These are phyloP conservation scores for Teleogryllus oceanicus DNA, from an alignment of 2,888 invertebrate genomes.

Conservation along the genomic window DNA sequence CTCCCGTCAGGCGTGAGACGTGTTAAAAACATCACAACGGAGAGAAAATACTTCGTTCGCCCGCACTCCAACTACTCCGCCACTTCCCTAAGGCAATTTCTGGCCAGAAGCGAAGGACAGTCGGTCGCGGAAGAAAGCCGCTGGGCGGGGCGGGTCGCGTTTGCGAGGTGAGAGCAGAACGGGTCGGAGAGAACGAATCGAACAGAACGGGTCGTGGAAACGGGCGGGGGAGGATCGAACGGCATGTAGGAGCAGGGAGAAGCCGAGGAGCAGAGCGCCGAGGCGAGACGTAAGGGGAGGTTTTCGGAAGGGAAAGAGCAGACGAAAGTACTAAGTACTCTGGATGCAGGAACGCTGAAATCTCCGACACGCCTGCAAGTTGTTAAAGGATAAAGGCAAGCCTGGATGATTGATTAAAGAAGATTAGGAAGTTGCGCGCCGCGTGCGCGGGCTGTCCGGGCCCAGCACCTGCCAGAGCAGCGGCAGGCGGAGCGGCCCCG, in stretches of 20 bases:
- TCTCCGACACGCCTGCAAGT: conserved; percentile 8
- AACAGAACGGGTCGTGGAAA: too few relatives aligned
- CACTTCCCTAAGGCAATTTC: too few relatives aligned
- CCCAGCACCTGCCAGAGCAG: too few relatives aligned
- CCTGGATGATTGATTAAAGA: background rate
- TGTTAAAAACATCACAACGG: too few relatives aligned
- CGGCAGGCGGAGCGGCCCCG: background rate
- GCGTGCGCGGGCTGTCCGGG: background rate
- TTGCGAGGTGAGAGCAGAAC: background rate
- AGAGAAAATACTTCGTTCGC: too few relatives aligned
- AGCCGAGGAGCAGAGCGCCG: background rate
- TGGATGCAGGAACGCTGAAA: background rate
- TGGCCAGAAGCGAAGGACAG: too few relatives aligned
- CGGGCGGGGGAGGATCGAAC: background rate
- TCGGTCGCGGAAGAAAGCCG: too few relatives aligned
- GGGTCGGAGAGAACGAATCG: background rate
- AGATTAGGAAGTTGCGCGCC: background rate
- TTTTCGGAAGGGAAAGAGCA: background rate
- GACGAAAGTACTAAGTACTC: conserved; percentile 7
- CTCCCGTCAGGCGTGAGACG: too few relatives aligned
- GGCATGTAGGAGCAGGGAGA: background rate
- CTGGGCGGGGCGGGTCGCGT: background rate
- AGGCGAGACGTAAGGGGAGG: background rate
- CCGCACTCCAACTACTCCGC: too few relatives aligned
- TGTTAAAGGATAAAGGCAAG: background rate